Evolutionary conservation across 1,140 invertebrate species (phyloP).

Genomic region (Drosophila ambigua): DNA sequence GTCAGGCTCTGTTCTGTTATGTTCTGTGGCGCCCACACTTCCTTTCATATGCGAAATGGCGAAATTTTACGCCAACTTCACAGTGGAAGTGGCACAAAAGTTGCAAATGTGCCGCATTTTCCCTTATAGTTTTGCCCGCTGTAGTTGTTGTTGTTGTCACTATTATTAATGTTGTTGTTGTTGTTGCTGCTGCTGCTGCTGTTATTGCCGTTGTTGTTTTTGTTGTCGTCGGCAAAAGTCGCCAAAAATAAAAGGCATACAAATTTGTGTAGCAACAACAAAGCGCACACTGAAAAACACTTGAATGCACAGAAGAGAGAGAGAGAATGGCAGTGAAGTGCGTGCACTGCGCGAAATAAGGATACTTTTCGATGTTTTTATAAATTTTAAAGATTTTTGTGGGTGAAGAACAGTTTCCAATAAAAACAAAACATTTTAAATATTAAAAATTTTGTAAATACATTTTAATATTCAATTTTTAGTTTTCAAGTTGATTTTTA

Average conservation of each 20-base stretch:
- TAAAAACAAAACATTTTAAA: no score
- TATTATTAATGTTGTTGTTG: slow-evolving; percentile 34
- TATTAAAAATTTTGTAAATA: no score
- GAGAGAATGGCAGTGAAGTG: slow-evolving; percentile 1
- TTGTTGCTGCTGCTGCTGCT: slow-evolving; percentile 20
- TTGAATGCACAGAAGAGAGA: no score
- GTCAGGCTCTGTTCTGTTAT: no score
- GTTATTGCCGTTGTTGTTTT: slow-evolving; percentile 10
- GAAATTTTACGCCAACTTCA: slow-evolving; percentile 81
- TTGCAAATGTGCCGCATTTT: slow-evolving; percentile 72
- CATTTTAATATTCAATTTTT: no score
- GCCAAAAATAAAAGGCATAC: slow-evolving; percentile 74
- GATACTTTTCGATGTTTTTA: no score
- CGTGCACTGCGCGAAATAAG: neutral
- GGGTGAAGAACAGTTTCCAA: no score
- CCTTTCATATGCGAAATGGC: slow-evolving; percentile 80
- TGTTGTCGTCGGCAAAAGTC: slow-evolving; percentile 55
- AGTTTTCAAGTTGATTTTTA: no score
- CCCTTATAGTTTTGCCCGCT: slow-evolving; percentile 13
- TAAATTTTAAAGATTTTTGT: no score
- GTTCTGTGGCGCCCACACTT: slow-evolving; percentile 69
- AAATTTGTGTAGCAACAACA: slow-evolving; percentile 55
- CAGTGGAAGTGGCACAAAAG: slow-evolving; percentile 78
- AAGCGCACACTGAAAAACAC: slow-evolving; percentile 55
- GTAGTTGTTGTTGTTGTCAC: slow-evolving; percentile 17